Evolutionary conservation across 2,797 vertebrate genomes (phyloP).

Genomic region (Balearica regulorum): DNA sequence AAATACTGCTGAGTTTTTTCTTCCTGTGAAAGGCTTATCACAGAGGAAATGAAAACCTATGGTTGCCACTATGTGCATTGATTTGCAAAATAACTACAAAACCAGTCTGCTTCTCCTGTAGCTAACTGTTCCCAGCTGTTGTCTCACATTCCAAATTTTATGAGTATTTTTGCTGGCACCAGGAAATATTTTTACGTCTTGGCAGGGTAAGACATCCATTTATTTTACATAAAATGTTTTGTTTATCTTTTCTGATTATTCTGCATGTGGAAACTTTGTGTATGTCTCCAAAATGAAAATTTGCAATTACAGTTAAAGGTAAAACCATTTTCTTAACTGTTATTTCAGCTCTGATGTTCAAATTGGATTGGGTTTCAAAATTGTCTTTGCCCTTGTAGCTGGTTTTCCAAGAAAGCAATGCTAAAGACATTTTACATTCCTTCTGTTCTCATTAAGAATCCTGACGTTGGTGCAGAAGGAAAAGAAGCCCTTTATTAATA

Average conservation of each 20-base stretch:
- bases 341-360: not conserved
- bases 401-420: not conserved
- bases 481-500: not conserved
- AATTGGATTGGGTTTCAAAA: not conserved
- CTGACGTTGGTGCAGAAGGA: not conserved
- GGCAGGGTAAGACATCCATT: not conserved
- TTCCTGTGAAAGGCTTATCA: not conserved
- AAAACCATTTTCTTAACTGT: not conserved
- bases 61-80: not conserved
- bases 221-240: slow-evolving; percentile 7
- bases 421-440: not conserved
- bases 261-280: not conserved
- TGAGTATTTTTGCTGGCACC: slow-evolving; percentile 36
- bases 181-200: slow-evolving; percentile 5
- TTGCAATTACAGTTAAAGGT: not conserved
- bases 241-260: not conserved
- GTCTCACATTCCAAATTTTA: slow-evolving; percentile 27
- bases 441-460: not conserved
- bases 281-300: not conserved
- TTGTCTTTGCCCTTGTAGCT: not conserved
- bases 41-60: not conserved
- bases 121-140: slow-evolving; percentile 34
- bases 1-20: not conserved
- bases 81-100: not conserved
- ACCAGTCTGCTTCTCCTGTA: not conserved